phyloP scores from a whole-genome alignment of 2,888 invertebrate genomes.

The Antheraea assamensis region DNA sequence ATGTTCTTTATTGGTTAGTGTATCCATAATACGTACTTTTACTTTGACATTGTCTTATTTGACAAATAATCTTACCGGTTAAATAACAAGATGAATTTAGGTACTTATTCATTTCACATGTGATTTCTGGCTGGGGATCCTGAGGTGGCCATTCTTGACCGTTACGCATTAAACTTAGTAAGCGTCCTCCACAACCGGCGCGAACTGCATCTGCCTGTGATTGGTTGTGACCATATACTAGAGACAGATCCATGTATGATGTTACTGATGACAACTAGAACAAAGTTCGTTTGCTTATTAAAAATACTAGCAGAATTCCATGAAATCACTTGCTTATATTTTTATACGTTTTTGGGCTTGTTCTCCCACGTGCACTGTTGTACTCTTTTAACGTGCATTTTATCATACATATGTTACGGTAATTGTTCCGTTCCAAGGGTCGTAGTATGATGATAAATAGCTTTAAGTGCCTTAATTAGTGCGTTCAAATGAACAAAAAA shows the following conservation, averaged over 20 bases:
- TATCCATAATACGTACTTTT: background rate
- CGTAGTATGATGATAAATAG: no score
- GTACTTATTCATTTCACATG: constrained; percentile 61
- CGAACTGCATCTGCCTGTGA: constrained; percentile 16
- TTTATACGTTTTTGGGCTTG: no score
- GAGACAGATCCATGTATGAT: constrained; percentile 23
- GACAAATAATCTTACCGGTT: constrained; percentile 20
- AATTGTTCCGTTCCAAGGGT: no score
- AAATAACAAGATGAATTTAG: constrained; percentile 24
- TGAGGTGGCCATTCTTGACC: constrained; percentile 84
- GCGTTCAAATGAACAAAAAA: no score
- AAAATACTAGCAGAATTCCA: background rate
- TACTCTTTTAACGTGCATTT: no score
- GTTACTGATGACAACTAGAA: constrained; percentile 32
- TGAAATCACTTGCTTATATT: no score
- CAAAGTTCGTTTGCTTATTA: background rate
- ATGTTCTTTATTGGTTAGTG: no score
- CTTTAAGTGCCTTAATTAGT: no score
- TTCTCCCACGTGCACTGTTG: no score
- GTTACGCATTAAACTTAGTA: constrained; percentile 49
- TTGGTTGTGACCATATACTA: constrained; percentile 22
- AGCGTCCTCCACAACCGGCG: constrained; percentile 16
- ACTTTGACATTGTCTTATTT: background rate
- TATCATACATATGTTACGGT: no score
- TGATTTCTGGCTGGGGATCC: constrained; percentile 52